Evolutionary conservation across 2,797 vertebrate genomes (phyloP).

Genomic region (Hozukius guyotensis): DNA sequence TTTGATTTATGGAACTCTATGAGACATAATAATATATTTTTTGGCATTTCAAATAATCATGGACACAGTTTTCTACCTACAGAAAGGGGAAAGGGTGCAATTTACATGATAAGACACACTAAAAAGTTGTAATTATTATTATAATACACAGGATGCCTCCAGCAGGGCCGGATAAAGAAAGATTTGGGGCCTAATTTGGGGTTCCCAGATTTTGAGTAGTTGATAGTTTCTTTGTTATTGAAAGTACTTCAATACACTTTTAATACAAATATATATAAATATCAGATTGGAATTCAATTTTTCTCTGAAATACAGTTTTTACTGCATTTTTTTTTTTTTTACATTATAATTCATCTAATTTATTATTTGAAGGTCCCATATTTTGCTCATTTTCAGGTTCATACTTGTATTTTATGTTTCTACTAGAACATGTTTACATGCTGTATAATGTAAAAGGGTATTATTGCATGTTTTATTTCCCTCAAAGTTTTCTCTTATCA

Average conservation of each 20-base stretch:
- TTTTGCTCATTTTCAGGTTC: too few species aligned
- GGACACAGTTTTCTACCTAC: background rate
- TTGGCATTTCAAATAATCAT: background rate
- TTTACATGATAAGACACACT: fast-evolving
- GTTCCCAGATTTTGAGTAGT: background rate
- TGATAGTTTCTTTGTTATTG: background rate
- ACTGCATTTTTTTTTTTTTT: too few species aligned
- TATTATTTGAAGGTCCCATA: too few species aligned
- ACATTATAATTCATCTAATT: too few species aligned
- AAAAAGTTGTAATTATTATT: background rate
- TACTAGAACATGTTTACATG: too few species aligned
- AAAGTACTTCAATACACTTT: background rate
- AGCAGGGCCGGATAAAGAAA: background rate
- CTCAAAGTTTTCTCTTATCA: background rate
- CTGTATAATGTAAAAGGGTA: too few species aligned
- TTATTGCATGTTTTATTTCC: too few species aligned
- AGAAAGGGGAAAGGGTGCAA: background rate
- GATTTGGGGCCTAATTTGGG: background rate
- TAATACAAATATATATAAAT: background rate
- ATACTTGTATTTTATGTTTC: too few species aligned
- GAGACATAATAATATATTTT: background rate
- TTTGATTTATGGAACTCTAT: background rate
- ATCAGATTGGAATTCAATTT: too few species aligned
- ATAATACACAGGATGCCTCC: background rate
- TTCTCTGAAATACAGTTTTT: too few species aligned